A percentile compares a stretch with the other conserved stretches of the same genome.
Evolutionary conservation across 2,797 vertebrate genomes (phyloP).

Genomic region (Silurus aristotelis): DNA sequence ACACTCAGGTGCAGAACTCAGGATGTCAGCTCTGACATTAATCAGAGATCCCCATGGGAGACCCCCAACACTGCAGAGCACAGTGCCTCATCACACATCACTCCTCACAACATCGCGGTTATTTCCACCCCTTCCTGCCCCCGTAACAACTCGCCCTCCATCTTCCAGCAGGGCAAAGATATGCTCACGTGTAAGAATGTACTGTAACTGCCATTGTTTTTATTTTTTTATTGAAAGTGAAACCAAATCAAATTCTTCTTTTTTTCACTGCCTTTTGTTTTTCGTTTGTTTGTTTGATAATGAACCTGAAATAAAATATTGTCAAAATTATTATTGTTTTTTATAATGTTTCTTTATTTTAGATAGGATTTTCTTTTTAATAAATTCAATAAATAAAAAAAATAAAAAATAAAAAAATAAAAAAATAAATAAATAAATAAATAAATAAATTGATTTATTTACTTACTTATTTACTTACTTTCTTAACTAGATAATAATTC

Average conservation of each 20-base stretch:
- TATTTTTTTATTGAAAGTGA: background rate
- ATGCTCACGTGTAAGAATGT: too few relatives aligned
- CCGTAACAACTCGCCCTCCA: background rate
- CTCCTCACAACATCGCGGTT: background rate
- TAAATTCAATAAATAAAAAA: too few relatives aligned
- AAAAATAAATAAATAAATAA: too few relatives aligned
- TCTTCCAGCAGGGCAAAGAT: background rate
- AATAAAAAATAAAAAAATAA: too few relatives aligned
- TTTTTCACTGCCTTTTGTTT: background rate
- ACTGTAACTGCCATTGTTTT: too few relatives aligned
- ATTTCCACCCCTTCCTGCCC: constrained; percentile 13
- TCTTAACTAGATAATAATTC: background rate
- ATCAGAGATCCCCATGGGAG: constrained; percentile 39
- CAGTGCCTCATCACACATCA: constrained; percentile 3
- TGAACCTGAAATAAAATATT: background rate
- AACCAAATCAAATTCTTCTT: background rate
- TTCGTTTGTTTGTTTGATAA: background rate
- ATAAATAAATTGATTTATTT: too few relatives aligned
- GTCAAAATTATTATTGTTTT: too few relatives aligned
- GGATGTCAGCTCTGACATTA: constrained; percentile 44
- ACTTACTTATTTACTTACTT: background rate
- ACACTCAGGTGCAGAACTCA: constrained; percentile 15
- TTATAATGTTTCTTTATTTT: too few relatives aligned
- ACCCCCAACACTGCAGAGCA: background rate
- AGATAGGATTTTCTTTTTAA: too few relatives aligned